Conservation (phyloP, 2,888 invertebrate species). For the Eupithecia subfuscata region DNA sequence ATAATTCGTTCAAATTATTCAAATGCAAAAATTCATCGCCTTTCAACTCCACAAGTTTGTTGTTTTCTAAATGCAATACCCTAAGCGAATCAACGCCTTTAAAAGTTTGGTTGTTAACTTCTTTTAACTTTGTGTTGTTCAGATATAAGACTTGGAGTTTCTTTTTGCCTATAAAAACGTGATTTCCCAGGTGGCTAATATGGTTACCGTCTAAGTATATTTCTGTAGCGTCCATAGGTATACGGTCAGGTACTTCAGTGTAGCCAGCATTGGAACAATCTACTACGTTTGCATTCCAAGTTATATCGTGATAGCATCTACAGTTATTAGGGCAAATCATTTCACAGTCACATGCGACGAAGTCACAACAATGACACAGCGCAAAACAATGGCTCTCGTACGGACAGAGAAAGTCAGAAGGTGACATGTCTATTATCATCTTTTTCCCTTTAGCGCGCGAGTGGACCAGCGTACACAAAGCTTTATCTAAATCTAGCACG, state of each 20-base stretch:
- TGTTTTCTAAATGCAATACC: constrained; percentile 91
- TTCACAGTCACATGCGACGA: constrained; percentile 95
- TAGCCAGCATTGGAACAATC: constrained; percentile 91
- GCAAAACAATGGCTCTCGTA: constrained; percentile 93
- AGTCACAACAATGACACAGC: constrained; percentile 95
- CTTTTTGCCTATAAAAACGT: constrained; percentile 94
- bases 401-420: constrained; percentile 91
- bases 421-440: constrained; percentile 87
- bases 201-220: constrained; percentile 94
- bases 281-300: constrained; percentile 93
- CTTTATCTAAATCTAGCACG: constrained; percentile 90
- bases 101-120: constrained; percentile 91
- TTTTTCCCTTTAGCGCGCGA: constrained; percentile 88
- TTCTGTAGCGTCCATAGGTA: constrained; percentile 95
- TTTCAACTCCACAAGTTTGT: constrained; percentile 88
- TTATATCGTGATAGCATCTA: constrained; percentile 93
- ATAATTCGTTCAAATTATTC: constrained; percentile 89
- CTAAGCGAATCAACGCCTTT: constrained; percentile 90
- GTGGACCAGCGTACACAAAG: constrained; percentile 90
- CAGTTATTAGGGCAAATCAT: constrained; percentile 95
- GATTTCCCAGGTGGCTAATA: constrained; percentile 90
- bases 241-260: constrained; percentile 88
- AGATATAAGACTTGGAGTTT: constrained; percentile 90
- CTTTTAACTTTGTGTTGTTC: constrained; percentile 89
- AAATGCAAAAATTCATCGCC: constrained; percentile 92